Base-by-base conservation (phyloP, 2,888 invertebrate species). In the Caenorhabditis sulstoni region DNA sequence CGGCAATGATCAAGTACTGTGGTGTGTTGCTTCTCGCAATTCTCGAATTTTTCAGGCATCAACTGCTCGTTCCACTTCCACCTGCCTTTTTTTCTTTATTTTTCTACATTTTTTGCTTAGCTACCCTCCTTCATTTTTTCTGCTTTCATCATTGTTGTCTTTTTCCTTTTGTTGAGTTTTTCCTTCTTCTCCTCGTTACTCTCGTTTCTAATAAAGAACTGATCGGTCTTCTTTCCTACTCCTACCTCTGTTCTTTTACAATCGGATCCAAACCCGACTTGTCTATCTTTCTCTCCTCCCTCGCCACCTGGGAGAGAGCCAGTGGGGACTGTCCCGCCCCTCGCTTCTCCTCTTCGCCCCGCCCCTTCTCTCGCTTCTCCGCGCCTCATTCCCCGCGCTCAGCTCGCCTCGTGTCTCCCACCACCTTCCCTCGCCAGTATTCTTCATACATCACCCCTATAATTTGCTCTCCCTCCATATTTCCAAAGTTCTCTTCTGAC, bases 21-120 rank as follows among this genome's bases (percentile, higher is more conserved):
- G n/a, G 2, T 18, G 45, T 11, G 29, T 23, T 3, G 18, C 35
- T 58, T 61, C 45, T 44, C 14, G 11, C 37, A 23, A 39, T 37
- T 75, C 79, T 76, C 82, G 75, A 61, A 81, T 85, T 37, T 85
- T 82, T 79, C 87, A 59, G 87, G 87, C n/a, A 62, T 55, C 82
- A 62, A 79, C 41, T 81, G 47, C 67, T 85, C 83, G 29, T 14
- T 81, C 83, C 55, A 81, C 83, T 53, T 65, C 82, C 52, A 80
- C 81, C 61, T 29, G 76, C 50, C 58, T 53, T 22, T 86, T 85
- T 73, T 55, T 77, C 29, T 86, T 85, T 73, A 55, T 77, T 47
- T 53, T 67, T 29, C 37, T 7, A 7, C 7, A 29, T 59, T 53
- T 29, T 29, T 29, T 29, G 29, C 7, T 22, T 86, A 83, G 73